Evolutionary conservation across 30 jellyfish, hydroid and myxozoan species (phyloP).

Genomic region (Aurelia coerulea): DNA sequence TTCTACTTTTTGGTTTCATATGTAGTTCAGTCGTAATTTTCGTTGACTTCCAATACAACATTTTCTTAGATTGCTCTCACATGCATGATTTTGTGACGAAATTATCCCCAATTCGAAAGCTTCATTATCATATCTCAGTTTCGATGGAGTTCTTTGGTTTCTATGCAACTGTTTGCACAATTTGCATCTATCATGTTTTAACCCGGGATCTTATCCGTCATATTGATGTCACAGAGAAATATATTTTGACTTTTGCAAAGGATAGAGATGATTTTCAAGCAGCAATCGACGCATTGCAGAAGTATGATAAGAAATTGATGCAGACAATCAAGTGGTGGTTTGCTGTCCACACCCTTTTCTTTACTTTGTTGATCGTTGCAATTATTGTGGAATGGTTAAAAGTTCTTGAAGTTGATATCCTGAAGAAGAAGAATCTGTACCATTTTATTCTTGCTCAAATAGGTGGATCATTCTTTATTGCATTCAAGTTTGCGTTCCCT

Average conservation of each 20-base stretch:
- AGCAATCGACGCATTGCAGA: background rate
- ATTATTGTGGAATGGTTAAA: constrained; percentile 3
- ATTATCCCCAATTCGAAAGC: background rate
- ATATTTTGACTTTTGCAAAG: background rate
- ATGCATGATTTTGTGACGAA: background rate
- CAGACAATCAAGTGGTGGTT: constrained; percentile 23
- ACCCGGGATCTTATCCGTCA: constrained; percentile 1
- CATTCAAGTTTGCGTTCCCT: constrained; percentile 19
- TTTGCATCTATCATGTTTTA: constrained; percentile 6
- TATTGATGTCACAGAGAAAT: constrained; percentile 1
- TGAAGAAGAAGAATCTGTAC: background rate
- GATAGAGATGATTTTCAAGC: constrained; percentile 3
- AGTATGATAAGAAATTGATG: background rate
- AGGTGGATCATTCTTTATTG: constrained; percentile 9
- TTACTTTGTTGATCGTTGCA: constrained; percentile 6
- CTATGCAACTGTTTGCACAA: background rate
- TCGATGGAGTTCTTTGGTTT: constrained; percentile 8
- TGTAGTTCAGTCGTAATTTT: background rate
- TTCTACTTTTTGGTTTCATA: constrained; percentile 1
- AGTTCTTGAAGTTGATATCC: background rate
- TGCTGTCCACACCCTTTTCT: background rate
- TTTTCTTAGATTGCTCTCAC: background rate
- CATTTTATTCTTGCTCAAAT: background rate
- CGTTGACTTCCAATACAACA: background rate
- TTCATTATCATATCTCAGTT: constrained; percentile 17